Conservation (phyloP, 1,140 invertebrate species). For the Bombus difficillimus region DNA sequence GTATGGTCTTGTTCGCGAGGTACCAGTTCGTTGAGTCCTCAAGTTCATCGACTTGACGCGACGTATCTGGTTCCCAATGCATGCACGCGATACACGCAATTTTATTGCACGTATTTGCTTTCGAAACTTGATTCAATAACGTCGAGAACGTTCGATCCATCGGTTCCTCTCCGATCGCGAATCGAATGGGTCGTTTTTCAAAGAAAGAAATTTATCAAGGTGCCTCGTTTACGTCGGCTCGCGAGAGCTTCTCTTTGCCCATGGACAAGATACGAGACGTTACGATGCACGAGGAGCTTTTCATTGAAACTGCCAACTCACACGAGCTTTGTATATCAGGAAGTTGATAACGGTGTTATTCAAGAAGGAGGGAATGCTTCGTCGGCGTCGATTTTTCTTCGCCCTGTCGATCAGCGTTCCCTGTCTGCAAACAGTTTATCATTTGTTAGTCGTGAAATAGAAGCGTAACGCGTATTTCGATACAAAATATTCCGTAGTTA, state of each 20-base stretch:
- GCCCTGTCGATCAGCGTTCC: neutral
- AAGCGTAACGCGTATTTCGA: neutral
- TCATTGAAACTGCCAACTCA: conserved; percentile 20
- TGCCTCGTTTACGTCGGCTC: neutral
- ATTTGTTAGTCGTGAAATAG: neutral
- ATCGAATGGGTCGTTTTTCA: neutral
- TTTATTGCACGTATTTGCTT: conserved; percentile 21
- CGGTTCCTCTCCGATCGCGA: too few relatives aligned
- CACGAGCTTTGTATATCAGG: conserved; percentile 11
- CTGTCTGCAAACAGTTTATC: neutral
- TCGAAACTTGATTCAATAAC: conserved; percentile 22
- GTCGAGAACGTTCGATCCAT: neutral
- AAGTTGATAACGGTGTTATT: conserved; percentile 34
- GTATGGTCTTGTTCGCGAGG: conserved; percentile 49
- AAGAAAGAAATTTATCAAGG: conserved; percentile 2
- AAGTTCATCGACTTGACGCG: conserved; percentile 57
- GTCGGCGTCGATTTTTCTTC: conserved; percentile 6
- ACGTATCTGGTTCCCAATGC: conserved; percentile 45
- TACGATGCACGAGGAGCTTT: neutral
- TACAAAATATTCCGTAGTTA: conserved; percentile 5
- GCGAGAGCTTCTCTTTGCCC: neutral
- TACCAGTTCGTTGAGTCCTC: conserved; percentile 50
- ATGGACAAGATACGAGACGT: neutral
- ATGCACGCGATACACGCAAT: conserved; percentile 16
- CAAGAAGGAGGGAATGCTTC: neutral